phyloP scores from a whole-genome alignment of 2,113 vertebrate species.

The Nerophis ophidion region DNA sequence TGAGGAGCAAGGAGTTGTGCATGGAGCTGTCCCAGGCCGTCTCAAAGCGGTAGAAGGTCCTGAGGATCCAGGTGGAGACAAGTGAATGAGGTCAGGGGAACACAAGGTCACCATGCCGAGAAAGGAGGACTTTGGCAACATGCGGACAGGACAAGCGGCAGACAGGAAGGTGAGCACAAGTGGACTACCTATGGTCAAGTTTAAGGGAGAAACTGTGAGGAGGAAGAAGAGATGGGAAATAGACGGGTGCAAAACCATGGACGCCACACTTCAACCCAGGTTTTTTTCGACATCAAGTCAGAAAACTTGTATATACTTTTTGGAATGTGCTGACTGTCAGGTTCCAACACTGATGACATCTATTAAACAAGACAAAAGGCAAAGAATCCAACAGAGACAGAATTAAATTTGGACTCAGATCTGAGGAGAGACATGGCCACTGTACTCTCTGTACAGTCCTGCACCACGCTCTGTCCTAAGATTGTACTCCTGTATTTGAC shows the following conservation, averaged over 20 bases:
- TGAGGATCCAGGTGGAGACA: conserved; percentile 53
- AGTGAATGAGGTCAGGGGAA: not conserved
- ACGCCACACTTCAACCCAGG: conserved; percentile 10
- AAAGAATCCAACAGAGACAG: no score
- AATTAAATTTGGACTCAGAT: no score
- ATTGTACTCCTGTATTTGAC: no score
- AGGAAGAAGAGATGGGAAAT: conserved; percentile 61
- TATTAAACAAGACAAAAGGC: no score
- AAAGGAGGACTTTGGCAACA: no score
- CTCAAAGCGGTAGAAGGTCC: conserved; percentile 94
- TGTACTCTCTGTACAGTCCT: no score
- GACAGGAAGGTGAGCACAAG: conserved; percentile 53
- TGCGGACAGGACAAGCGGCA: conserved; percentile 3
- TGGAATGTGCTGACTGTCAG: conserved; percentile 51
- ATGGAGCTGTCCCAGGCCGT: conserved; percentile 97
- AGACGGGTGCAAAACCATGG: not conserved
- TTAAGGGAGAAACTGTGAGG: conserved; percentile 79
- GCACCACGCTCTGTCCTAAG: no score
- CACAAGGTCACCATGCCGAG: no score
- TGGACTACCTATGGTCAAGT: conserved; percentile 88
- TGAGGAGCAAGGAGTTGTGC: conserved; percentile 95
- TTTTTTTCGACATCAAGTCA: conserved; percentile 21
- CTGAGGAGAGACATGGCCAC: no score
- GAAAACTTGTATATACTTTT: conserved; percentile 32
- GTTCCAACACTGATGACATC: no score